phyloP scores from a whole-genome alignment of 2,888 invertebrate genomes.

The Macaria liturata region DNA sequence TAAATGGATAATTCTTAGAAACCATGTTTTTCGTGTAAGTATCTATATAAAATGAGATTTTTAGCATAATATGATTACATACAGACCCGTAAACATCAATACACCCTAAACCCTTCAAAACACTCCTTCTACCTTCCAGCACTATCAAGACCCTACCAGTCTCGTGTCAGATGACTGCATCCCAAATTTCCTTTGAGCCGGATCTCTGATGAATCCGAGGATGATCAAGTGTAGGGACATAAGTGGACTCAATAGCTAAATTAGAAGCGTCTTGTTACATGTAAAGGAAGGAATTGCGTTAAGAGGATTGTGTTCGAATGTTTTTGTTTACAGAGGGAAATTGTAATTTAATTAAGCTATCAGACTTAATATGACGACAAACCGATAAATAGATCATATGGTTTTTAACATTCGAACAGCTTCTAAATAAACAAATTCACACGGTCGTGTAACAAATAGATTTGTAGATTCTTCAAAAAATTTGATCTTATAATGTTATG shows the following conservation, averaged over 20 bases:
- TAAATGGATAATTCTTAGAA: no score
- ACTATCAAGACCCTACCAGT: slow-evolving; percentile 5
- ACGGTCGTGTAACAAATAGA: no score
- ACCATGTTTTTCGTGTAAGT: no score
- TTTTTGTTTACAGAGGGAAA: no score
- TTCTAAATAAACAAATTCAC: no score
- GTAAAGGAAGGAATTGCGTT: slow-evolving; percentile 30
- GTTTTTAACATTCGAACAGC: background rate
- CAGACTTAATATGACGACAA: background rate
- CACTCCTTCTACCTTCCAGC: slow-evolving; percentile 14
- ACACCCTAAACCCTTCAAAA: background rate
- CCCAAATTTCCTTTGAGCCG: slow-evolving; percentile 62
- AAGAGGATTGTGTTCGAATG: background rate
- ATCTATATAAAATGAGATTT: no score
- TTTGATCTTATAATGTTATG: no score
- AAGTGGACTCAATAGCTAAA: slow-evolving; percentile 60
- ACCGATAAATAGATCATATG: background rate
- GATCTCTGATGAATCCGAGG: slow-evolving; percentile 61
- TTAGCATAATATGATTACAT: no score
- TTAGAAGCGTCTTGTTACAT: slow-evolving; percentile 52
- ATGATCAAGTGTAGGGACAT: slow-evolving; percentile 48
- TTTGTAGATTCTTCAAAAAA: no score
- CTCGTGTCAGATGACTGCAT: slow-evolving; percentile 54
- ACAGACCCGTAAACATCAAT: no score
- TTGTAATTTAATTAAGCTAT: background rate